These are phyloP conservation scores for Phragmatobia fuliginosa DNA, from an alignment of 2,888 invertebrate species.

Conservation along the genomic window DNA sequence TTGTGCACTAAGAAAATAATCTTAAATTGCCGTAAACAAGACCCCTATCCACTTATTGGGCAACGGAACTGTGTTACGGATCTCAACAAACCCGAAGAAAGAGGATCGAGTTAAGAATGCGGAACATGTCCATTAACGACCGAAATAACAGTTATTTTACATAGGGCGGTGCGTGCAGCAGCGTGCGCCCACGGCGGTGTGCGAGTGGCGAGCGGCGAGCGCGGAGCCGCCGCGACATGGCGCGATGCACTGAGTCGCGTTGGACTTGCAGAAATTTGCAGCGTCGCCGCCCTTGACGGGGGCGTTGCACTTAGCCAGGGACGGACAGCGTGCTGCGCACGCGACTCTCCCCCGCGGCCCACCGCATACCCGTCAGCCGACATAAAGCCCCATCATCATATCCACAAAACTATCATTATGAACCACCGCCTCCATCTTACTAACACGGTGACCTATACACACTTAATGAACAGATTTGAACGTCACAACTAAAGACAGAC, in stretches of 20 bases:
- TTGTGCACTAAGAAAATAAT: slow-evolving; percentile 67
- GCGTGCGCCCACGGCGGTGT: slow-evolving; percentile 69
- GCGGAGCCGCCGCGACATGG: slow-evolving; percentile 85
- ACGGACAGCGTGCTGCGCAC: slow-evolving; percentile 83
- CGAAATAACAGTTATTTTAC: slow-evolving; percentile 84
- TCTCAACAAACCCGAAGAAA: slow-evolving; percentile 58
- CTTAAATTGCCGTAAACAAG: slow-evolving; percentile 63
- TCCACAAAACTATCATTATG: slow-evolving; percentile 52
- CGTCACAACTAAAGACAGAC: slow-evolving; percentile 24
- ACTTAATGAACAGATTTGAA: slow-evolving; percentile 14
- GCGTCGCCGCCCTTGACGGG: slow-evolving; percentile 87
- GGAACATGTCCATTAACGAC: slow-evolving; percentile 83
- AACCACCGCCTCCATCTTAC: slow-evolving; percentile 41
- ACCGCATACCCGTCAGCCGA: slow-evolving; percentile 58
- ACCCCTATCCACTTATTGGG: slow-evolving; percentile 62
- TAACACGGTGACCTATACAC: slow-evolving; percentile 43
- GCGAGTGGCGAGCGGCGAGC: slow-evolving; percentile 72
- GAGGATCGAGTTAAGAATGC: slow-evolving; percentile 78
- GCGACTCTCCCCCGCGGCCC: slow-evolving; percentile 80
- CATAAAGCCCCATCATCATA: slow-evolving; percentile 54
- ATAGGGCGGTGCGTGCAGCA: slow-evolving; percentile 76
- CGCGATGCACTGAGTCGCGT: slow-evolving; percentile 85
- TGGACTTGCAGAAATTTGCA: slow-evolving; percentile 86
- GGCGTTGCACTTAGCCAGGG: slow-evolving; percentile 86
- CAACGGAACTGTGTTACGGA: slow-evolving; percentile 57